Evolutionary conservation across 2,888 invertebrate genomes (phyloP), one percentile per base, ranked within the genome.

Genomic region (Geotrupes spiniger): DNA sequence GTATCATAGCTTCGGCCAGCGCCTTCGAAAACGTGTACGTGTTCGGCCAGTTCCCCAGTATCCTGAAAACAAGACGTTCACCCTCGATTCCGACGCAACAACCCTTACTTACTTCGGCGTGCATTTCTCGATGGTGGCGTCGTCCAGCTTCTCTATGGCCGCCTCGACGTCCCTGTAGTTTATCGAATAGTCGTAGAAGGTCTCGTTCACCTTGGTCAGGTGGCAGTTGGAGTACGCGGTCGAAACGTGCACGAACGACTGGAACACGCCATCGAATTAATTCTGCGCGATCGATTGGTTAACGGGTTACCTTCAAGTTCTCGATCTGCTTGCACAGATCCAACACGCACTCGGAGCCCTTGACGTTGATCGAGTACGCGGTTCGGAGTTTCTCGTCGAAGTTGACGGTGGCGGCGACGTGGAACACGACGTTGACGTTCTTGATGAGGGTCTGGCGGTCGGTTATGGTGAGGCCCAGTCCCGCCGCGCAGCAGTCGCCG

Each of bases 401-500:
- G 62, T 85, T 82, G 3, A 96, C 90, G 0, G 95, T 95, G 1
- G 96, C 97, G 0, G 96, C 96, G 5, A 88, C 87, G 66, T 97
- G 93, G 71, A 97, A 87, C 5, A 84, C 78, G 46, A 85, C 72
- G 59, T 84, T 76, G 37, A 89, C 83, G 68, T 87, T 82, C 2
- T 83, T 78, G 0, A 75, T 74, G 2, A 87, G 71, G 51, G 75
- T 76, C 59, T 80, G 76, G 55, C 84, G 78, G 62, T 87, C 84
- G 4, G 74, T 72, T 0, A 78, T 65, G 0, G 77, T 78, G 17
- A 87, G 70, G 0, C 87, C 87, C 2, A 88, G 71, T 0, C 82
- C 84, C 0, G 83, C 78, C 0, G 80, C 71, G 8, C 80, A 78
- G 56, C 84, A 84, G 69, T 88, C 87, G 0, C 87, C 87, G 0